phyloP scores from a whole-genome alignment of 2,888 invertebrate species.

The Erebia ligea region DNA sequence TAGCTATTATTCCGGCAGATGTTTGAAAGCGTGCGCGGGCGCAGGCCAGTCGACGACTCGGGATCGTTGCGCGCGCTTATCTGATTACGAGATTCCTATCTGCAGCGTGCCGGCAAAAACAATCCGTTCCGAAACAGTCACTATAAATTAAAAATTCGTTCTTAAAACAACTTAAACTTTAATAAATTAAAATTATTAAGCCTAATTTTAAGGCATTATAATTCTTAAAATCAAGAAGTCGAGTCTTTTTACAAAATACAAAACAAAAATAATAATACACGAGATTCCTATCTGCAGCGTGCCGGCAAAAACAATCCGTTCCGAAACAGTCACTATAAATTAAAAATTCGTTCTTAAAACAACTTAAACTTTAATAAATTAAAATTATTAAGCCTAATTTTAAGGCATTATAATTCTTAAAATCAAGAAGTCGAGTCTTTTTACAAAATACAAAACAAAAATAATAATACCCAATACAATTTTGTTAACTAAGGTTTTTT shows the following conservation, averaged over 20 bases:
- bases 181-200: background rate
- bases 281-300: background rate
- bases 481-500: no score
- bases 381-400: background rate
- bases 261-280: background rate
- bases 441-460: background rate
- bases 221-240: background rate
- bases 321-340: background rate
- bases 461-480: background rate
- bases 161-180: background rate
- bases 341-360: background rate
- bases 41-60: constrained; percentile 66
- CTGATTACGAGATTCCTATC: constrained; percentile 46
- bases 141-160: background rate
- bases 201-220: background rate
- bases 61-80: constrained; percentile 68
- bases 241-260: background rate
- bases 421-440: background rate
- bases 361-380: background rate
- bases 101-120: constrained; percentile 13
- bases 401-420: background rate
- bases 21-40: constrained; percentile 61
- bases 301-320: constrained; percentile 7
- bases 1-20: constrained; percentile 61
- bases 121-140: background rate